Evolutionary conservation across 2,113 vertebrate genomes (phyloP).

Genomic region (Seriola dumerili): DNA sequence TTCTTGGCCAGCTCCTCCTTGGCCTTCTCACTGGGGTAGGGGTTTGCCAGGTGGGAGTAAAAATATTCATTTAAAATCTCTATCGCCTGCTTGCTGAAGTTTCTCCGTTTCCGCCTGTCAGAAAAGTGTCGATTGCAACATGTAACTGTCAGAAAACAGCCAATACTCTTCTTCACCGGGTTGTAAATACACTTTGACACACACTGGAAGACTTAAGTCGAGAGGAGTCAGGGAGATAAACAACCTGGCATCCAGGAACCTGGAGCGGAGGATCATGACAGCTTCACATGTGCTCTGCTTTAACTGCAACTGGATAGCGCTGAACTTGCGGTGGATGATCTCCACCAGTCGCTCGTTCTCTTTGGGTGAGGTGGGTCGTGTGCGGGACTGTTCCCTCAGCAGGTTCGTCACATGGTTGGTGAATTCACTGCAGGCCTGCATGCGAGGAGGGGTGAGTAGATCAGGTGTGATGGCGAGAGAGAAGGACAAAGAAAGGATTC

Average conservation of each 20-base stretch:
- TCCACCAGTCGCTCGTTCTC: slow-evolving; percentile 85
- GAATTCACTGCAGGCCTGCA: slow-evolving; percentile 65
- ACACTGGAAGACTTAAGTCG: not conserved
- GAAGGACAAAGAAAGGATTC: too few species aligned
- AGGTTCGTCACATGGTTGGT: slow-evolving; percentile 70
- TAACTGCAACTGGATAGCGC: slow-evolving; percentile 81
- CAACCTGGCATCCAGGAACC: slow-evolving; percentile 66
- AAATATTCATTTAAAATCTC: slow-evolving; percentile 98
- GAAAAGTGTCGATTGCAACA: not conserved
- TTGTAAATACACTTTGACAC: not conserved
- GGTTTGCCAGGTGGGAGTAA: slow-evolving; percentile 98
- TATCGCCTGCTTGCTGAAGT: slow-evolving; percentile 97
- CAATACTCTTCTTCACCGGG: not conserved
- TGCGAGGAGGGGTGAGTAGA: too few species aligned
- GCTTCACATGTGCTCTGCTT: slow-evolving; percentile 70
- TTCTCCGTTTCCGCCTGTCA: slow-evolving; percentile 69
- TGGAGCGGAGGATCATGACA: slow-evolving; percentile 64
- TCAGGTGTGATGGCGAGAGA: not conserved
- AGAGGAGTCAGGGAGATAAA: not conserved
- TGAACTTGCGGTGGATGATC: slow-evolving; percentile 88
- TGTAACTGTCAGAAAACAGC: not conserved
- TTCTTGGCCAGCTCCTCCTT: slow-evolving; percentile 97
- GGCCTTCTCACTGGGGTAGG: slow-evolving; percentile 96
- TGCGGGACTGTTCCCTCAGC: slow-evolving; percentile 62
- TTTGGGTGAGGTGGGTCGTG: slow-evolving; percentile 62